Conservation (phyloP, 2,888 invertebrate species). For the Prostheceraeus crozeri region DNA sequence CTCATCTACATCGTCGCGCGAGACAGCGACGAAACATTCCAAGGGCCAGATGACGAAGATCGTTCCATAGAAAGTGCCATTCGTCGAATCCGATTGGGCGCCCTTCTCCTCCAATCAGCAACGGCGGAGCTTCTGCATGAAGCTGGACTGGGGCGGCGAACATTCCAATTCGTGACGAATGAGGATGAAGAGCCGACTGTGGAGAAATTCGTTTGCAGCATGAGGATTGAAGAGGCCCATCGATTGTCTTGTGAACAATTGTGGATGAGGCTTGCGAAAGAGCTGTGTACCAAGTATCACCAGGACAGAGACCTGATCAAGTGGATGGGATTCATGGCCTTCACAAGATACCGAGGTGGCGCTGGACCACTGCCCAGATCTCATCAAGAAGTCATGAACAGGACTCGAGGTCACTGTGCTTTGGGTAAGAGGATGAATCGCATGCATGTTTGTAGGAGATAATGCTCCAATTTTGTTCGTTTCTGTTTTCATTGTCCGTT, state of each 20-base stretch:
- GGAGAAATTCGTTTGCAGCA: constrained; percentile 66
- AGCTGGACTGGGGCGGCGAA: constrained; percentile 69
- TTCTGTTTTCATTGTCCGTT: background rate
- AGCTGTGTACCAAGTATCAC: constrained; percentile 63
- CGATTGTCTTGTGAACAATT: constrained; percentile 69
- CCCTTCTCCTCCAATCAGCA: constrained; percentile 73
- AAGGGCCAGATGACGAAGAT: constrained; percentile 64
- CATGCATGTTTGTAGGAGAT: constrained; percentile 3
- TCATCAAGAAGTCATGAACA: constrained; percentile 53
- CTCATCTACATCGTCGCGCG: constrained; percentile 76
- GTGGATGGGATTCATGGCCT: constrained; percentile 79
- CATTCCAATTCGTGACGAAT: constrained; percentile 74
- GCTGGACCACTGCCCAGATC: constrained; percentile 60
- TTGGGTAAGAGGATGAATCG: constrained; percentile 64
- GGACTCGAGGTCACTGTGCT: constrained; percentile 69
- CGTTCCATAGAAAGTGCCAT: constrained; percentile 68
- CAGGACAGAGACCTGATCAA: constrained; percentile 64
- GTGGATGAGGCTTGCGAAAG: constrained; percentile 76
- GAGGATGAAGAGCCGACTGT: constrained; percentile 62
- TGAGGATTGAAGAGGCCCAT: constrained; percentile 67
- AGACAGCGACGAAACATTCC: constrained; percentile 71
- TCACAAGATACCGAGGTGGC: constrained; percentile 68
- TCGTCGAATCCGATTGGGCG: constrained; percentile 66
- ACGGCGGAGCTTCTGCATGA: constrained; percentile 78
- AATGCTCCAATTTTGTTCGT: background rate